These are phyloP conservation scores for Atrina japonica DNA, from an alignment of 2,888 invertebrate genomes.

Conservation along the genomic window DNA sequence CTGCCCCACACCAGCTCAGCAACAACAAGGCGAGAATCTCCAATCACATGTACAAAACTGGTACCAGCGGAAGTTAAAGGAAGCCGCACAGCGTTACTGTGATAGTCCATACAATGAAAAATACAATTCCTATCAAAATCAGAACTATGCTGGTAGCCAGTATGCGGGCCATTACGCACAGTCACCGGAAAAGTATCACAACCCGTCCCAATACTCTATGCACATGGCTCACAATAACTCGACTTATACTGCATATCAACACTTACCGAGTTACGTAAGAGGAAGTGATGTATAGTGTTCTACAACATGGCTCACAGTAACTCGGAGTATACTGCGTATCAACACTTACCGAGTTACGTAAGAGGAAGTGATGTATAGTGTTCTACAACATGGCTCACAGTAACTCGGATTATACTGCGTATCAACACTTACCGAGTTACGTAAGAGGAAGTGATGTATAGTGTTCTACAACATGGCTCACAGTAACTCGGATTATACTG, in stretches of 20 bases:
- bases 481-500: too few species aligned
- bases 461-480: too few species aligned
- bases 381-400: too few species aligned
- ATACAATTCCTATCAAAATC: constrained; percentile 6
- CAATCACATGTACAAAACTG: constrained; percentile 68
- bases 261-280: constrained; percentile 46
- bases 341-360: too few species aligned
- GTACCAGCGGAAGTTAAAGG: constrained; percentile 70
- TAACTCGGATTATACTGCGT: too few species aligned
- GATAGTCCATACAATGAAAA: constrained; percentile 39
- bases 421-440: too few species aligned
- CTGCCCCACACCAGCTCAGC: not conserved
- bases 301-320: not conserved
- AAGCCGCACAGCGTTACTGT: constrained; percentile 66
- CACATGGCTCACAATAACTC: constrained; percentile 29
- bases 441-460: too few species aligned
- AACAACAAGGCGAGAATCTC: constrained; percentile 52
- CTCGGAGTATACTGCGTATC: too few species aligned
- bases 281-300: constrained; percentile 63
- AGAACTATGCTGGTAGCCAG: not conserved
- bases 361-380: too few species aligned
- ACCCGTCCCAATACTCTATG: constrained; percentile 27
- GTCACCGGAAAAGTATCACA: constrained; percentile 23
- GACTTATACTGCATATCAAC: constrained; percentile 25
- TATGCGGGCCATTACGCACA: constrained; percentile 11